Percentiles rank a stretch among this genome's conserved stretches.
phyloP scores from a whole-genome alignment of 2,113 vertebrate species.

The Corvus moneduloides region DNA sequence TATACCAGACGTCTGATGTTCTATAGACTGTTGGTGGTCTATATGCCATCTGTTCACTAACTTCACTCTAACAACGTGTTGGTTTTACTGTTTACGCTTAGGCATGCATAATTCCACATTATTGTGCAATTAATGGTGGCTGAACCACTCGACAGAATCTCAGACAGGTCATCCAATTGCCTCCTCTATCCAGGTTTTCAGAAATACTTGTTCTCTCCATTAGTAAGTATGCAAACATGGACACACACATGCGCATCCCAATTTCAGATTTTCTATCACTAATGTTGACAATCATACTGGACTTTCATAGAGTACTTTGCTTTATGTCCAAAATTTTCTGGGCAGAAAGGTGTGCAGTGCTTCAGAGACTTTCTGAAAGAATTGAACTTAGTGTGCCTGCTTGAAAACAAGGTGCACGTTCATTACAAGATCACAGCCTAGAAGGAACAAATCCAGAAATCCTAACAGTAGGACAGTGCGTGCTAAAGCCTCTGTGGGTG shows the following conservation, averaged over 20 bases:
- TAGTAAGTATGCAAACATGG: not conserved
- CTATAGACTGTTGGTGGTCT: constrained; percentile 5
- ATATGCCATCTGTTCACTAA: constrained; percentile 11
- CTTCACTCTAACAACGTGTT: not conserved
- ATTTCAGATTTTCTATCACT: not conserved
- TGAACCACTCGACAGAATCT: not conserved
- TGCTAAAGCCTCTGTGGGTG: not conserved
- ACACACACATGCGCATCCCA: fast-evolving
- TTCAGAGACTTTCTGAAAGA: not conserved
- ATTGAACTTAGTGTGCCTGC: not conserved
- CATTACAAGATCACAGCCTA: not conserved
- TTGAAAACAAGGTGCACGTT: not conserved
- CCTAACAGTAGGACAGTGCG: not conserved
- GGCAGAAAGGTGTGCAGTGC: not conserved
- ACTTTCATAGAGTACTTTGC: not conserved
- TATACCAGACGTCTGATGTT: not conserved
- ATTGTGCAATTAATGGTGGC: not conserved
- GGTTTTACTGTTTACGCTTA: not conserved
- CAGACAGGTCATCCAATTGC: not conserved
- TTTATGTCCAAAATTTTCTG: not conserved
- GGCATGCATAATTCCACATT: not conserved
- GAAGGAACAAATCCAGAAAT: not conserved
- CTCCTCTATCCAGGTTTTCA: not conserved
- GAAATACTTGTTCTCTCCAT: not conserved
- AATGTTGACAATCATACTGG: not conserved